Evolutionary conservation across 2,888 invertebrate species (phyloP).

Genomic region (Chorisops tibialis): DNA sequence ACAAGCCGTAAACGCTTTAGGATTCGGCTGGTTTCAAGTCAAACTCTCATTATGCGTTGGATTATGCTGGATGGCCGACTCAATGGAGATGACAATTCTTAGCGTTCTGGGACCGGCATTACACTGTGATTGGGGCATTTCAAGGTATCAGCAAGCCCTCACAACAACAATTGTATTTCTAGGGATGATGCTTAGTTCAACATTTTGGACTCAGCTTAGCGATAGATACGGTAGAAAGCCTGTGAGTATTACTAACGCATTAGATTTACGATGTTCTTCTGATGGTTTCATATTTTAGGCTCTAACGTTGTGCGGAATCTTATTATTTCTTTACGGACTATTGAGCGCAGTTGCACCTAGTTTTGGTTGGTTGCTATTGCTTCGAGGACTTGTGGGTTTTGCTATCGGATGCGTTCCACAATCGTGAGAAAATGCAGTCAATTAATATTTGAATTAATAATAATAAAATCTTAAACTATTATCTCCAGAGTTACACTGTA

Average conservation of each 20-base stretch:
- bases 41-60: constrained; percentile 81
- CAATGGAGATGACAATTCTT: constrained; percentile 97
- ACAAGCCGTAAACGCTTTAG: constrained; percentile 81
- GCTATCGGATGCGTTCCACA: constrained; percentile 96
- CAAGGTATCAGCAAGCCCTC: constrained; percentile 83
- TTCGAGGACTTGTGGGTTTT: constrained; percentile 92
- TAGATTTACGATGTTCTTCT: not conserved
- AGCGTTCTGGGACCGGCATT: constrained; percentile 90
- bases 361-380: constrained; percentile 83
- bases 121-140: constrained; percentile 91
- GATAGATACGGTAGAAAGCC: constrained; percentile 88
- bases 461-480: constrained; percentile 25
- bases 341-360: constrained; percentile 87
- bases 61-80: constrained; percentile 94
- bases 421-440: constrained; percentile 65
- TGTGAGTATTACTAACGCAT: constrained; percentile 53
- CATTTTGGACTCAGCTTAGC: constrained; percentile 93
- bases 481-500: constrained; percentile 82
- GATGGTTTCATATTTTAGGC: constrained; percentile 58
- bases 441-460: constrained; percentile 8
- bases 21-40: constrained; percentile 88
- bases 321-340: constrained; percentile 87
- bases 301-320: constrained; percentile 82
- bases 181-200: constrained; percentile 96
- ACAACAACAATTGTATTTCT: constrained; percentile 92